Conservation (phyloP, 2,888 invertebrate species). For the Oscheius sp. region DNA sequence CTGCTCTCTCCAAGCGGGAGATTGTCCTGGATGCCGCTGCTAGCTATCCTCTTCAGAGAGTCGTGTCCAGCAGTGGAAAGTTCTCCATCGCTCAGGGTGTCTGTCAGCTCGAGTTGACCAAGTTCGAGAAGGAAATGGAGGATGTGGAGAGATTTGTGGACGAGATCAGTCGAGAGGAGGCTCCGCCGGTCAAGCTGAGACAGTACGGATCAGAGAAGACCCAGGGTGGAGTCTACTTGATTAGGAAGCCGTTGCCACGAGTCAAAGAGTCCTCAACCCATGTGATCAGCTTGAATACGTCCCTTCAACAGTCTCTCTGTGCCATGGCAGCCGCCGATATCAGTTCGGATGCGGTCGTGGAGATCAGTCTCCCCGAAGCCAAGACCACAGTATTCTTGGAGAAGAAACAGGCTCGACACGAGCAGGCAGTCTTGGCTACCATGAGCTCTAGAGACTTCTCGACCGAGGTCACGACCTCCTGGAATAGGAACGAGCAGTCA, state of each 20-base stretch:
- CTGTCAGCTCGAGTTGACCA: slow-evolving; percentile 42
- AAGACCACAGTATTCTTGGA: slow-evolving; percentile 34
- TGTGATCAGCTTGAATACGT: slow-evolving; percentile 54
- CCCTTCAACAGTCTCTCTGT: slow-evolving; percentile 50
- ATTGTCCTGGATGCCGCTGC: neutral
- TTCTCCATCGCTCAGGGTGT: slow-evolving; percentile 40
- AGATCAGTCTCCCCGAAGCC: slow-evolving; percentile 44
- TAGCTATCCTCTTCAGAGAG: slow-evolving; percentile 5
- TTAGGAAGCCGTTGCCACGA: slow-evolving; percentile 49
- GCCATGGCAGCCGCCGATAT: slow-evolving; percentile 53
- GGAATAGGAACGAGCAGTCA: slow-evolving; percentile 40
- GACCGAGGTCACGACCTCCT: slow-evolving; percentile 41
- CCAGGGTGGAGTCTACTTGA: slow-evolving; percentile 51
- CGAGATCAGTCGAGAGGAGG: slow-evolving; percentile 52
- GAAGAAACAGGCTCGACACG: slow-evolving; percentile 40
- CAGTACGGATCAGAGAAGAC: slow-evolving; percentile 48
- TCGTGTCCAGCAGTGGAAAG: slow-evolving; percentile 16
- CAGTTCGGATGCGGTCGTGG: slow-evolving; percentile 46
- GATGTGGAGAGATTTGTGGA: slow-evolving; percentile 56
- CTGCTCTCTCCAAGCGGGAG: neutral
- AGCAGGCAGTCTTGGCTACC: slow-evolving; percentile 42
- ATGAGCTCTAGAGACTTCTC: slow-evolving; percentile 36
- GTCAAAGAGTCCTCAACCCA: slow-evolving; percentile 54
- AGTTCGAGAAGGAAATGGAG: slow-evolving; percentile 46
- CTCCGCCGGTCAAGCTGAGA: slow-evolving; percentile 39